Conservation (phyloP, 1,140 invertebrate species). For the Heliconius nattereri region DNA sequence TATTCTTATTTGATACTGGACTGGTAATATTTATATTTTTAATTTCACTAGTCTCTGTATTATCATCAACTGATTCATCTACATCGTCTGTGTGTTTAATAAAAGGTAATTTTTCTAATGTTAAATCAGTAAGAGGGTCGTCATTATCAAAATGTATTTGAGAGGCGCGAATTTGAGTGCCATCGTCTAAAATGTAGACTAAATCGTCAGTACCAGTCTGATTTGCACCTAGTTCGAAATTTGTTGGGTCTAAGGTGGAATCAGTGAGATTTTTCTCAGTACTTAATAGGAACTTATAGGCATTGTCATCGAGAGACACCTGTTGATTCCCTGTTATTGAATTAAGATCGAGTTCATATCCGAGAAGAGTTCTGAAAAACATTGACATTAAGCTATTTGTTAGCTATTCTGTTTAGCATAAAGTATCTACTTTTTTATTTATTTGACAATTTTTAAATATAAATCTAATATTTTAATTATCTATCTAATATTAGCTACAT, state of each 20-base stretch:
- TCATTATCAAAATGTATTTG: slow-evolving; percentile 78
- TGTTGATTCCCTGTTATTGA: slow-evolving; percentile 66
- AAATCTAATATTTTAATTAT: too few relatives aligned
- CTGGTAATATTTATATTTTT: slow-evolving; percentile 65
- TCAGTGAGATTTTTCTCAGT: slow-evolving; percentile 49
- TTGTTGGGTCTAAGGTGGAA: slow-evolving; percentile 34
- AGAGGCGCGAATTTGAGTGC: slow-evolving; percentile 70
- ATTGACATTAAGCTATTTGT: not conserved
- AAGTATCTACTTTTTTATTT: not conserved
- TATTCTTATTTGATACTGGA: slow-evolving; percentile 55
- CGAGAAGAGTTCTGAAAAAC: slow-evolving; percentile 61
- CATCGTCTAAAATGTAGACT: slow-evolving; percentile 68
- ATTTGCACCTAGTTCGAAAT: slow-evolving; percentile 47
- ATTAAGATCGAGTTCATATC: slow-evolving; percentile 69
- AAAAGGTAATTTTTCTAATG: slow-evolving; percentile 67
- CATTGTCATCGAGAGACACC: slow-evolving; percentile 64
- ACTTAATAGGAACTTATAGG: slow-evolving; percentile 66
- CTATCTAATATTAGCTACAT: too few relatives aligned
- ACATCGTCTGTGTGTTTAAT: slow-evolving; percentile 58
- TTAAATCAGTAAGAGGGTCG: slow-evolving; percentile 62
- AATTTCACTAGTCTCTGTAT: slow-evolving; percentile 38
- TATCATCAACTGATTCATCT: slow-evolving; percentile 50
- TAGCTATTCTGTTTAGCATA: not conserved
- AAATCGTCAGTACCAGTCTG: slow-evolving; percentile 48
- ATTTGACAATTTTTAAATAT: not conserved